Evolutionary conservation across 1,140 invertebrate genomes (phyloP).

Genomic region (Liolophura sinensis): DNA sequence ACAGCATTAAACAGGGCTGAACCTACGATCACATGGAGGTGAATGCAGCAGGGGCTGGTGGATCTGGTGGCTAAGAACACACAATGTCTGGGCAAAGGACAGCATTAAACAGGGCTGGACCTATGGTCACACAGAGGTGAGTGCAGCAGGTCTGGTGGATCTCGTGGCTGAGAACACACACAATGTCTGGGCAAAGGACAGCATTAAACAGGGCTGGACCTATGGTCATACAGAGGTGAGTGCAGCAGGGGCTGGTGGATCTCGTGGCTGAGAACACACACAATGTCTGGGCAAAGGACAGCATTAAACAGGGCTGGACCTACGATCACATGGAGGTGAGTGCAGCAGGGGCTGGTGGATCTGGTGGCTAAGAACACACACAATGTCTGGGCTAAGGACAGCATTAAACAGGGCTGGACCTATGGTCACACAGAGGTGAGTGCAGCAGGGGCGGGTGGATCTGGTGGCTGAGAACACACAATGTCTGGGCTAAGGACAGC

Average conservation of each 20-base stretch:
- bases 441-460: conserved; percentile 89
- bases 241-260: too few species aligned
- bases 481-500: conserved; percentile 96
- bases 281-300: too few species aligned
- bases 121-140: conserved; percentile 92
- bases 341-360: too few species aligned
- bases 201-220: too few species aligned
- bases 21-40: conserved; percentile 94
- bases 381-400: conserved; percentile 95
- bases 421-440: conserved; percentile 89
- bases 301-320: too few species aligned
- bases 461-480: conserved; percentile 98
- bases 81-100: conserved; percentile 98
- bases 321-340: too few species aligned
- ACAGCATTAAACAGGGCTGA: conserved; percentile 95
- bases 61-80: conserved; percentile 98
- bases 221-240: too few species aligned
- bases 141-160: too few species aligned
- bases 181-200: too few species aligned
- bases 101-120: conserved; percentile 98
- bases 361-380: conserved; percentile 97
- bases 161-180: too few species aligned
- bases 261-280: too few species aligned
- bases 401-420: conserved; percentile 96
- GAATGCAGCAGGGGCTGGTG: conserved; percentile 81